A percentile compares a stretch with the other conserved stretches of the same genome.
These are phyloP conservation scores for Erythrolamprus reginae DNA, from an alignment of 2,113 vertebrate genomes.

Conservation along the genomic window DNA sequence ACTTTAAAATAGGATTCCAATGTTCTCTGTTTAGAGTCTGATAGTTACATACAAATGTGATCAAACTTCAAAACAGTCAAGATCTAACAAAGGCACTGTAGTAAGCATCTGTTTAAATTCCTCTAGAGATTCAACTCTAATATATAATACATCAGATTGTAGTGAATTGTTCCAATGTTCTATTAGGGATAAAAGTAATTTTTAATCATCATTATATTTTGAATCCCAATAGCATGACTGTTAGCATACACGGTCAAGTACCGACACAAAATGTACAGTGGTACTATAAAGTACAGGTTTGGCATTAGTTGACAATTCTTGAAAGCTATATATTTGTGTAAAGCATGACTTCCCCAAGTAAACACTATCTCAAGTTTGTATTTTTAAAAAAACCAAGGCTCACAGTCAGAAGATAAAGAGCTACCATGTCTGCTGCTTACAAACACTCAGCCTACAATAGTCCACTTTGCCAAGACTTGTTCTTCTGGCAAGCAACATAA, in stretches of 20 bases:
- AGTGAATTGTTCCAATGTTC: not conserved
- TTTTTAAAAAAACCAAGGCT: not conserved
- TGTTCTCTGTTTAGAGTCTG: not conserved
- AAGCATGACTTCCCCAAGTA: not conserved
- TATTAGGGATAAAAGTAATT: not conserved
- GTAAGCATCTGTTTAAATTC: not conserved
- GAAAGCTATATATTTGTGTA: not conserved
- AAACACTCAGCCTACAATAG: not conserved
- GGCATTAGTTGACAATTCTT: not conserved
- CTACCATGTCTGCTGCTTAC: not conserved
- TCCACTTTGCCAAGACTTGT: not conserved
- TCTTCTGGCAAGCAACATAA: not conserved
- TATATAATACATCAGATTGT: not conserved
- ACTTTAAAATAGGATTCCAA: not conserved
- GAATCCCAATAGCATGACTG: not conserved
- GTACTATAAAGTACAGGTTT: no score
- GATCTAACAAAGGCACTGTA: not conserved
- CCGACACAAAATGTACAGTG: not conserved
- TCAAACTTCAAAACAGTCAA: not conserved
- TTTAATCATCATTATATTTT: not conserved
- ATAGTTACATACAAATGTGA: not conserved
- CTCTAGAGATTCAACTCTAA: not conserved
- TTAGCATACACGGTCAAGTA: not conserved
- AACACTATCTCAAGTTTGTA: not conserved
- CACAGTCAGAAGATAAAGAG: not conserved